Evolutionary conservation across 2,888 invertebrate species (phyloP).

Genomic region (Cheilosia vernalis): DNA sequence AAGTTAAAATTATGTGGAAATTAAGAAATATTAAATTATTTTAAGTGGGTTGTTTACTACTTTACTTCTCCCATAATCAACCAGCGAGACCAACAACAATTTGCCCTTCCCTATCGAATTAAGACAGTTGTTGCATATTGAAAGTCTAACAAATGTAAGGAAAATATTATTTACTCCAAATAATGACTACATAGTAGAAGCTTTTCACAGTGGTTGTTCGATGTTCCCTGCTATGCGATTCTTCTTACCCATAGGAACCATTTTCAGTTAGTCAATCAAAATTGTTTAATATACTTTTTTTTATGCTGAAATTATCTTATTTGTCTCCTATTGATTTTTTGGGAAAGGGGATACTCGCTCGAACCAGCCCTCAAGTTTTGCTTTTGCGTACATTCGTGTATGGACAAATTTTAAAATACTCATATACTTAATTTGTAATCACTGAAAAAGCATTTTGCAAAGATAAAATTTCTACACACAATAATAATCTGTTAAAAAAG

Average conservation of each 20-base stretch:
- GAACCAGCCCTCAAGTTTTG: conserved; percentile 39
- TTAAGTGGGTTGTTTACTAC: conserved; percentile 54
- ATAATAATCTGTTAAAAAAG: no score
- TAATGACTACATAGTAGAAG: conserved; percentile 58
- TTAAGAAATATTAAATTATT: conserved; percentile 52
- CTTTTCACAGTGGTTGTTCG: conserved; percentile 52
- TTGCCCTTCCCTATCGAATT: conserved; percentile 48
- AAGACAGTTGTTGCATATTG: conserved; percentile 55
- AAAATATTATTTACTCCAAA: conserved; percentile 66
- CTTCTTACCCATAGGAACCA: conserved; percentile 42
- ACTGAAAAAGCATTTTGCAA: no score
- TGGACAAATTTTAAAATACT: no score
- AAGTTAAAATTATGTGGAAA: conserved; percentile 31
- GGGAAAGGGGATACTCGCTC: conserved; percentile 16
- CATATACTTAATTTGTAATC: no score
- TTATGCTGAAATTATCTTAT: conserved; percentile 11
- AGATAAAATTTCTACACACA: no score
- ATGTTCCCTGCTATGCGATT: conserved; percentile 35
- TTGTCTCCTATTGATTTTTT: conserved; percentile 7
- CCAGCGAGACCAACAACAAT: conserved; percentile 50
- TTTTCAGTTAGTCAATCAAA: conserved; percentile 64
- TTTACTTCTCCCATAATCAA: conserved; percentile 33
- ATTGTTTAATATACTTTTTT: conserved; percentile 54
- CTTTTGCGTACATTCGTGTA: not conserved
- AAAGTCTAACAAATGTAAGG: conserved; percentile 59